Conservation (phyloP, 2,113 vertebrate species). For the Sylvietta virens region DNA sequence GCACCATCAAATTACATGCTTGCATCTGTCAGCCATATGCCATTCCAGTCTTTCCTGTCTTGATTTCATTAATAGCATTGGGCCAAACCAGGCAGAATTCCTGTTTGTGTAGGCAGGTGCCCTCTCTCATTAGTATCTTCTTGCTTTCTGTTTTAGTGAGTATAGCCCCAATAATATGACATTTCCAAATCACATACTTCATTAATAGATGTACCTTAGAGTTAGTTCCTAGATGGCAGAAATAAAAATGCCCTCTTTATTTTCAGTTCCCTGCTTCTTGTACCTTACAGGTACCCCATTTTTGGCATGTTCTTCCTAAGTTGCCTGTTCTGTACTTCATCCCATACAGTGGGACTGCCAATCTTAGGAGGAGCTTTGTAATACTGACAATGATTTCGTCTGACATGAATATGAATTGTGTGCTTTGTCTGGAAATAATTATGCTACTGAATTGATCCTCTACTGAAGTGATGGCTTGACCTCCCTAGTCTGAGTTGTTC, state of each 20-base stretch:
- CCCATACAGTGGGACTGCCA: not conserved
- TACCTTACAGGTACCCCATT: not conserved
- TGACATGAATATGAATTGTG: not conserved
- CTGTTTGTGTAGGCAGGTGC: slow-evolving; percentile 55
- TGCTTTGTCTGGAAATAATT: slow-evolving; percentile 33
- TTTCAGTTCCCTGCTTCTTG: not conserved
- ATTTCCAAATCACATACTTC: not conserved
- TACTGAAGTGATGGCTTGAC: not conserved
- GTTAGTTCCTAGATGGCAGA: not conserved
- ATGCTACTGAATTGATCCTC: not conserved
- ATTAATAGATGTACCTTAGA: not conserved
- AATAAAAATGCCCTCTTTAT: not conserved
- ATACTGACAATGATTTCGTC: not conserved
- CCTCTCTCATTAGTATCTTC: slow-evolving; percentile 8
- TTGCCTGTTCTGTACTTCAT: not conserved
- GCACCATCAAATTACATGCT: slow-evolving; percentile 31
- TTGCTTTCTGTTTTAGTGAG: slow-evolving; percentile 38
- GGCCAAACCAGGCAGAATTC: slow-evolving; percentile 33
- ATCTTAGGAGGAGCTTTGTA: not conserved
- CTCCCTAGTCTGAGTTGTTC: not conserved
- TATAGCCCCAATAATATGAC: slow-evolving; percentile 15
- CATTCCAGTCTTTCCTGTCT: slow-evolving; percentile 49
- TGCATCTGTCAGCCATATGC: slow-evolving; percentile 60
- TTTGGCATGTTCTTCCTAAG: not conserved
- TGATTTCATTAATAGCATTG: slow-evolving; percentile 36